A percentile compares a stretch with the other conserved stretches of the same genome.
These are phyloP conservation scores for Fukomys damarensis DNA, from an alignment of 2,113 vertebrate species.

Conservation along the genomic window DNA sequence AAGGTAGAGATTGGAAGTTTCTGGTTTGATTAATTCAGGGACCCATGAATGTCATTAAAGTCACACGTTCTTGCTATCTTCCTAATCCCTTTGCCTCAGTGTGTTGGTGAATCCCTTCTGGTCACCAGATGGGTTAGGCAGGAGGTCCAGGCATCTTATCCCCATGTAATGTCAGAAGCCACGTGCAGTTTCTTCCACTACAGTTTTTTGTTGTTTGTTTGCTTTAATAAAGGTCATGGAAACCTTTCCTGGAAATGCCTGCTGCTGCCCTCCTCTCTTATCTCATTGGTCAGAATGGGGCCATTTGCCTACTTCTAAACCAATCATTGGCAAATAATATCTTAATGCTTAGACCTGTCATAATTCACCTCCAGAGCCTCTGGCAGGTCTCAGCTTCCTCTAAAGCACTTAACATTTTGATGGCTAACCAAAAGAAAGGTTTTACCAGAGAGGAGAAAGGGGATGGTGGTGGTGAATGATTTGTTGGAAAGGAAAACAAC, in stretches of 20 bases:
- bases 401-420: neutral
- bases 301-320: neutral
- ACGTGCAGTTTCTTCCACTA: neutral
- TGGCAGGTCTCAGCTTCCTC: neutral
- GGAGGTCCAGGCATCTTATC: neutral
- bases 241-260: neutral
- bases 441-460: neutral
- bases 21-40: neutral
- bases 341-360: neutral
- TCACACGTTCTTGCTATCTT: neutral
- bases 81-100: neutral
- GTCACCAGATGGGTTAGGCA: neutral
- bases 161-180: neutral
- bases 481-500: neutral
- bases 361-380: neutral
- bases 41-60: neutral
- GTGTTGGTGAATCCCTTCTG: neutral
- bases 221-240: neutral
- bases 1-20: neutral
- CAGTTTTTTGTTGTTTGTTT: neutral
- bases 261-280: neutral
- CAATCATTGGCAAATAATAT: neutral
- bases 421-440: neutral
- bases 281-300: neutral
- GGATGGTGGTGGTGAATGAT: neutral